phyloP scores from a whole-genome alignment of 2,113 vertebrate species.

The Pteronura brasiliensis region DNA sequence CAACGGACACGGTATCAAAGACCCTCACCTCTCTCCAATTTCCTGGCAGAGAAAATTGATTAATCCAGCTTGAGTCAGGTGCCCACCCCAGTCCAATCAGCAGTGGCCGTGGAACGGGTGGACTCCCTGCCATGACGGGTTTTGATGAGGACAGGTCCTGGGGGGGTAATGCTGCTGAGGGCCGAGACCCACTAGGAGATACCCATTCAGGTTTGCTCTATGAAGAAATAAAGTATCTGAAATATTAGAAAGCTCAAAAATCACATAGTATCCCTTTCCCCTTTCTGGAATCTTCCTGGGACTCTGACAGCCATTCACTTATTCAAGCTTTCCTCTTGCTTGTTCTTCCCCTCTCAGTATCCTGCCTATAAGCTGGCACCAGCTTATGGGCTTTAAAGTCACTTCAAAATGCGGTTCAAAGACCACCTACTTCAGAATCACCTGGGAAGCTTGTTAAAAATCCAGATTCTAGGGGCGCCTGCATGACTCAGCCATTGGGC shows the following conservation, averaged over 20 bases:
- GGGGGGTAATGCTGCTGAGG: not conserved
- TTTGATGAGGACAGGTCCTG: not conserved
- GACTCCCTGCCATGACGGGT: not conserved
- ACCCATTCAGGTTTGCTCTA: not conserved
- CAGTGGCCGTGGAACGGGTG: not conserved
- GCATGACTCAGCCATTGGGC: too few species aligned
- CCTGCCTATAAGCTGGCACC: not conserved
- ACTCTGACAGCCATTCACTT: not conserved
- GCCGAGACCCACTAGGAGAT: too few species aligned
- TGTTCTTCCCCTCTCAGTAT: not conserved
- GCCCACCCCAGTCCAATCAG: not conserved
- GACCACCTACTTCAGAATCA: not conserved
- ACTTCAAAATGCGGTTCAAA: not conserved
- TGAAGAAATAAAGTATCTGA: not conserved
- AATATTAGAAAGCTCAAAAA: not conserved
- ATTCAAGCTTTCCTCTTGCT: not conserved
- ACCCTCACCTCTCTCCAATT: not conserved
- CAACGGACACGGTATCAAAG: not conserved
- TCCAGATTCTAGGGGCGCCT: not conserved
- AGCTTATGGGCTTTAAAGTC: not conserved
- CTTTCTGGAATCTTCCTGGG: slow-evolving; percentile 14
- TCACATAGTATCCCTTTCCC: not conserved
- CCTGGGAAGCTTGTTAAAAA: not conserved
- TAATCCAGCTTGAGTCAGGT: not conserved
- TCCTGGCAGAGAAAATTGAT: not conserved